A percentile compares a stretch with the other conserved stretches of the same genome.
phyloP scores from a whole-genome alignment of 2,113 vertebrate species.

The Ranitomeya imitator region DNA sequence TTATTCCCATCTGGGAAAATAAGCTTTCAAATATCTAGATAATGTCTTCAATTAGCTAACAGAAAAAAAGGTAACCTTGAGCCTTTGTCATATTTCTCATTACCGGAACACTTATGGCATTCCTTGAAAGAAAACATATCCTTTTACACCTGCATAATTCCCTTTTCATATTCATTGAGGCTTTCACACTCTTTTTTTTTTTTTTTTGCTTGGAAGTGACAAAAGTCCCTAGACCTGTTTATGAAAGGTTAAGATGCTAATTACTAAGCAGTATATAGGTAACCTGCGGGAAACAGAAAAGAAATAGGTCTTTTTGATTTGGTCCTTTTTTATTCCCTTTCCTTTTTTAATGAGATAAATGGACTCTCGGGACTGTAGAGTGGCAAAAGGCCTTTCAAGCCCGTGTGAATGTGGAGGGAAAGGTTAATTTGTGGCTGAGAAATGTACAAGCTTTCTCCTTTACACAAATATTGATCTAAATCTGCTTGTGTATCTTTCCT shows the following conservation, averaged over 20 bases:
- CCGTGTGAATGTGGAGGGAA: constrained; percentile 50
- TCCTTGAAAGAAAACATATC: constrained; percentile 53
- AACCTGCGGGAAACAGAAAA: constrained; percentile 60
- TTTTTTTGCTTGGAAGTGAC: constrained; percentile 61
- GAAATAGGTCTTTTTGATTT: constrained; percentile 40
- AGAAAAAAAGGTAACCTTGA: constrained; percentile 52
- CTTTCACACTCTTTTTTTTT: constrained; percentile 65
- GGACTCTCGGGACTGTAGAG: background rate
- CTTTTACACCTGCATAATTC: constrained; percentile 66
- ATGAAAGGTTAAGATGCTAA: constrained; percentile 70
- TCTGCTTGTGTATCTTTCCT: constrained; percentile 61
- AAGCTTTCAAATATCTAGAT: constrained; percentile 30
- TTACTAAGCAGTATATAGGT: constrained; percentile 64
- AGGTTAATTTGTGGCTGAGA: constrained; percentile 69
- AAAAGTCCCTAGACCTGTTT: constrained; percentile 67
- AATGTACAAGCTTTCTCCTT: constrained; percentile 64
- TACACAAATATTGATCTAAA: constrained; percentile 72
- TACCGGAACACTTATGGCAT: constrained; percentile 60
- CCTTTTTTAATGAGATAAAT: constrained; percentile 49
- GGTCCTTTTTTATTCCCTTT: constrained; percentile 51
- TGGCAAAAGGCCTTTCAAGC: constrained; percentile 54
- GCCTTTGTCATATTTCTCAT: constrained; percentile 61
- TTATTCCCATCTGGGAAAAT: constrained; percentile 26
- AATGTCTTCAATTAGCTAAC: constrained; percentile 50
- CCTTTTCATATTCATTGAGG: constrained; percentile 61